These are phyloP conservation scores for Remorina albescens DNA, from an alignment of 2,797 vertebrate species.

Conservation along the genomic window DNA sequence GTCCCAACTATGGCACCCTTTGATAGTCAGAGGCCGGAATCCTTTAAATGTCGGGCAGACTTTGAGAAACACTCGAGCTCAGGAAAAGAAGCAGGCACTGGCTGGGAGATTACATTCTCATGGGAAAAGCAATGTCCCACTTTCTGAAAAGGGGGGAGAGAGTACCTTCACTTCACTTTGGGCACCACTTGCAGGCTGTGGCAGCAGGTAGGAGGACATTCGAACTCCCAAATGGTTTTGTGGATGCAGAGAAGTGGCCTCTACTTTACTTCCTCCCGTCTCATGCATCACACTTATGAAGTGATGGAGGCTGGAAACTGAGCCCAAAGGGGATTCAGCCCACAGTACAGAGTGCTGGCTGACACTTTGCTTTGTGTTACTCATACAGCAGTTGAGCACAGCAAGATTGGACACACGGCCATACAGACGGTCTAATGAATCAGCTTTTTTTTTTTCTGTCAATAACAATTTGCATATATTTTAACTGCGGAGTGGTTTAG, in stretches of 20 bases:
- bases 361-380: constrained; percentile 37
- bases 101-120: constrained; percentile 69
- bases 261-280: constrained; percentile 54
- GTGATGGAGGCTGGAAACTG: constrained; percentile 53
- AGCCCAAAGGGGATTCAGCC: constrained; percentile 51
- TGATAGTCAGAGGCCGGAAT: constrained; percentile 73
- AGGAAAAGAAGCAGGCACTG: constrained; percentile 62
- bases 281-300: constrained; percentile 61
- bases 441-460: not conserved
- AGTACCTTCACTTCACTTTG: constrained; percentile 58
- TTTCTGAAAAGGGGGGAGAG: constrained; percentile 57
- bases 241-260: constrained; percentile 57
- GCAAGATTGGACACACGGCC: not conserved
- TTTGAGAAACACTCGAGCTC: constrained; percentile 74
- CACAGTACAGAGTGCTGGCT: constrained; percentile 36
- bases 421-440: not conserved
- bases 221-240: constrained; percentile 65
- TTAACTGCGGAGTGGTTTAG: not conserved
- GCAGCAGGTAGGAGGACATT: constrained; percentile 71
- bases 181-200: constrained; percentile 58
- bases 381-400: not conserved
- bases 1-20: constrained; percentile 66
- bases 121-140: constrained; percentile 70
- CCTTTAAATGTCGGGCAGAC: constrained; percentile 72
- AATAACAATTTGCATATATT: constrained; percentile 16